A percentile compares a stretch with the other conserved stretches of the same genome.
Conservation (phyloP, 2,797 vertebrate species). For the Muscicapa striata region DNA sequence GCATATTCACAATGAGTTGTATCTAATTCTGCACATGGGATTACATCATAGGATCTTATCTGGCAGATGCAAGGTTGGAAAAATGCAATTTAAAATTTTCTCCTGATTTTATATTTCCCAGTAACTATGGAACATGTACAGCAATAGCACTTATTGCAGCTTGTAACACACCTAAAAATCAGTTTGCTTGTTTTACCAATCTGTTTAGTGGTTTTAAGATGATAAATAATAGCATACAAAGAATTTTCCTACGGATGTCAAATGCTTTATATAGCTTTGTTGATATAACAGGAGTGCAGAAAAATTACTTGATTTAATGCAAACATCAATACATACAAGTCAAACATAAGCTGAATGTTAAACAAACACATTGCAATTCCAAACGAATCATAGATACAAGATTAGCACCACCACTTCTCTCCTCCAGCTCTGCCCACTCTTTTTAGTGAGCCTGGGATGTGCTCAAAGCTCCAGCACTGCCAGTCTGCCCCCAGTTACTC, state of each 20-base stretch:
- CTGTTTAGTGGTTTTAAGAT: not conserved
- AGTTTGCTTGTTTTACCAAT: not conserved
- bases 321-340: conserved; percentile 38
- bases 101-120: not conserved
- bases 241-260: not conserved
- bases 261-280: conserved; percentile 29
- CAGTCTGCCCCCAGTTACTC: not conserved
- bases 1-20: not conserved
- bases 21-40: not conserved
- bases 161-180: not conserved
- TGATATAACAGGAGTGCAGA: not conserved
- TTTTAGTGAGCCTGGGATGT: not conserved
- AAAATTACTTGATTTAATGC: conserved; percentile 13
- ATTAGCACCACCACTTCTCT: not conserved
- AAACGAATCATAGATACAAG: not conserved
- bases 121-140: not conserved
- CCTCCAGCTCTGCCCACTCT: not conserved
- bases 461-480: not conserved
- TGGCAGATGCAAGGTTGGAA: not conserved
- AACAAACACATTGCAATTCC: not conserved
- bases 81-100: not conserved
- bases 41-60: not conserved
- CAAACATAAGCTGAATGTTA: conserved; percentile 14
- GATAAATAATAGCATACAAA: conserved; percentile 21
- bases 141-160: not conserved